Percentiles rank a stretch among this genome's conserved stretches.
Evolutionary conservation across 2,113 vertebrate species (phyloP).

Genomic region (Phaethornis superciliosus): DNA sequence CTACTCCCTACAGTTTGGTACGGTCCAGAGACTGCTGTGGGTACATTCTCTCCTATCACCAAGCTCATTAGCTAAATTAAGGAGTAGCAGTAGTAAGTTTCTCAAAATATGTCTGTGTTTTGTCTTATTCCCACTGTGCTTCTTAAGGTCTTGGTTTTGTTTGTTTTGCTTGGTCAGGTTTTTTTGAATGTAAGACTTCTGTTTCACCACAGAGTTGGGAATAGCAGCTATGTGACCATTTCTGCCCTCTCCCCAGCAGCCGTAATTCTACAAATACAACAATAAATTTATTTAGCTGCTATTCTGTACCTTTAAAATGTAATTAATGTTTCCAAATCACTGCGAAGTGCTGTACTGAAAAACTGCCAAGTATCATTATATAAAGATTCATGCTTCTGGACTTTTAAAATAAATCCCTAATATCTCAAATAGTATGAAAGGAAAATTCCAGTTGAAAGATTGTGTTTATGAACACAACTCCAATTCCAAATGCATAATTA

Average conservation of each 20-base stretch:
- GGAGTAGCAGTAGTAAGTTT: not conserved
- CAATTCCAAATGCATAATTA: not conserved
- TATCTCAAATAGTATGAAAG: not conserved
- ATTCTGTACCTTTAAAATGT: not conserved
- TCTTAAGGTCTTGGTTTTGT: not conserved
- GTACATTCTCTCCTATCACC: not conserved
- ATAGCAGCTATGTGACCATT: not conserved
- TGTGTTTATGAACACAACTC: not conserved
- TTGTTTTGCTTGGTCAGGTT: not conserved
- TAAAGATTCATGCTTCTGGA: not conserved
- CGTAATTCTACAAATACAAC: not conserved
- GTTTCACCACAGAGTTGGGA: not conserved
- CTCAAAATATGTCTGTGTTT: not conserved
- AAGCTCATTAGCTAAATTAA: not conserved
- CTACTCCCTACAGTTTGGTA: not conserved
- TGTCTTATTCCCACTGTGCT: not conserved
- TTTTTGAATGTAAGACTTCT: not conserved
- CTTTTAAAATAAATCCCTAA: not conserved
- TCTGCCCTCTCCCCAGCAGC: not conserved
- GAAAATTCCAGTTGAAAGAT: not conserved
- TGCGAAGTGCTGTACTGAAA: not conserved
- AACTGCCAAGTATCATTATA: not conserved
- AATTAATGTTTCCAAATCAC: not conserved
- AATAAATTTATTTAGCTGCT: not conserved
- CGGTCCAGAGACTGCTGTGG: not conserved